These are phyloP conservation scores for Acanthosepion pharaonis DNA, from an alignment of 2,888 invertebrate species.

Conservation along the genomic window DNA sequence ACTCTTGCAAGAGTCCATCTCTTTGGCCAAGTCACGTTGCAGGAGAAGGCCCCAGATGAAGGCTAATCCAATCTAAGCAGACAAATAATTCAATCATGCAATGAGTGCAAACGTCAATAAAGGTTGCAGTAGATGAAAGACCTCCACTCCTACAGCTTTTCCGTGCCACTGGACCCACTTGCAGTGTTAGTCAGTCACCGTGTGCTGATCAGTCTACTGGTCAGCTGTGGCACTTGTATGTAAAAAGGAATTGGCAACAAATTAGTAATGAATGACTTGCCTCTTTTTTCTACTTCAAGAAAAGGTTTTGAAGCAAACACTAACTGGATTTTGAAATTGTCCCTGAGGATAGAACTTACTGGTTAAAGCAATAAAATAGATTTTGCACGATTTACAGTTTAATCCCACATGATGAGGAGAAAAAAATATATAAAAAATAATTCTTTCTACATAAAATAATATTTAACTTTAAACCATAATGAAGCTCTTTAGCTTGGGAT, in stretches of 20 bases:
- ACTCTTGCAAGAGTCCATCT: not conserved
- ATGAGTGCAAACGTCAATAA: slow-evolving; percentile 14
- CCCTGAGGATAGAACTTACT: not conserved
- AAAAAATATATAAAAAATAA: no score
- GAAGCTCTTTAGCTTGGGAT: no score
- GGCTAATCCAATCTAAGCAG: slow-evolving; percentile 2
- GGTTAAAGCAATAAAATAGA: no score
- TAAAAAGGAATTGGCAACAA: not conserved
- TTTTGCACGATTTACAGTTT: no score
- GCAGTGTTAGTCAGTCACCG: slow-evolving; percentile 33
- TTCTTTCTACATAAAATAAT: no score
- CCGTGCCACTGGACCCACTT: slow-evolving; percentile 33
- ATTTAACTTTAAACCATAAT: no score
- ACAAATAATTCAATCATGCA: not conserved
- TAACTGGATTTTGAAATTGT: not conserved
- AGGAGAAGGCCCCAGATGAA: not conserved
- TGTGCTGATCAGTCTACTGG: not conserved
- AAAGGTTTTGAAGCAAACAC: not conserved
- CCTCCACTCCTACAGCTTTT: not conserved
- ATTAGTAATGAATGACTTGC: slow-evolving; percentile 33
- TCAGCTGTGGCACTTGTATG: slow-evolving; percentile 15
- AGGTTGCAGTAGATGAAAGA: slow-evolving; percentile 33
- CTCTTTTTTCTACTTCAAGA: not conserved
- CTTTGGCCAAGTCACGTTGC: not conserved
- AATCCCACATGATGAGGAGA: no score